A percentile compares a stretch with the other conserved stretches of the same genome.
phyloP scores from a whole-genome alignment of 2,888 invertebrate species.

The Lypha dubia region DNA sequence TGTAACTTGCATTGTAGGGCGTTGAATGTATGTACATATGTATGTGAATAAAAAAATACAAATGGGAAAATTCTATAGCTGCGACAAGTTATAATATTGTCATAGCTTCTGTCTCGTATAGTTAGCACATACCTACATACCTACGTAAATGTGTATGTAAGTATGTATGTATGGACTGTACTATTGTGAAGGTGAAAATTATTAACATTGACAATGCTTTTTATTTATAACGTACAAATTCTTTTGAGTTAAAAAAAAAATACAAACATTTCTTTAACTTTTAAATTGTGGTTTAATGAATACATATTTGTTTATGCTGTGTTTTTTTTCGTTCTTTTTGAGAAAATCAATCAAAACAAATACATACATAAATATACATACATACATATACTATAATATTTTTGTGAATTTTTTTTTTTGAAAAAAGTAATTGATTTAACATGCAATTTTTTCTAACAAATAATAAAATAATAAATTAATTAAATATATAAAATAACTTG shows the following conservation, averaged over 20 bases:
- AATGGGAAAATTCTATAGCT: neutral
- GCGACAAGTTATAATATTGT: neutral
- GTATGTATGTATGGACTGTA: slow-evolving; percentile 7
- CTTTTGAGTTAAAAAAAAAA: slow-evolving; percentile 9
- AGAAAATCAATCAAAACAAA: slow-evolving; percentile 6
- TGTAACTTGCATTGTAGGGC: neutral
- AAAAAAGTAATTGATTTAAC: neutral
- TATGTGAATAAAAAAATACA: slow-evolving; percentile 10
- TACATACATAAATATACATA: neutral
- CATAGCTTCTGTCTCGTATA: neutral
- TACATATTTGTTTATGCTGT: slow-evolving; percentile 9
- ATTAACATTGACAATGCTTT: slow-evolving; percentile 72
- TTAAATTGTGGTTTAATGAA: slow-evolving; percentile 12
- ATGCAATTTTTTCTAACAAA: neutral
- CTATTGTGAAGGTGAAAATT: slow-evolving; percentile 65
- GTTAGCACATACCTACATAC: no score
- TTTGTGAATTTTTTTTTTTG: neutral
- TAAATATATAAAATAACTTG: slow-evolving; percentile 4
- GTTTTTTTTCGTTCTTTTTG: neutral
- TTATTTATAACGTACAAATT: slow-evolving; percentile 40
- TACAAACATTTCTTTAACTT: slow-evolving; percentile 37
- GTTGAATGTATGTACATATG: slow-evolving; percentile 17
- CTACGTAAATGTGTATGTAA: no score
- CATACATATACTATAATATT: neutral
- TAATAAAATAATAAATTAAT: neutral